phyloP scores from a whole-genome alignment of 2,113 vertebrate genomes.

The Platysteira castanea region DNA sequence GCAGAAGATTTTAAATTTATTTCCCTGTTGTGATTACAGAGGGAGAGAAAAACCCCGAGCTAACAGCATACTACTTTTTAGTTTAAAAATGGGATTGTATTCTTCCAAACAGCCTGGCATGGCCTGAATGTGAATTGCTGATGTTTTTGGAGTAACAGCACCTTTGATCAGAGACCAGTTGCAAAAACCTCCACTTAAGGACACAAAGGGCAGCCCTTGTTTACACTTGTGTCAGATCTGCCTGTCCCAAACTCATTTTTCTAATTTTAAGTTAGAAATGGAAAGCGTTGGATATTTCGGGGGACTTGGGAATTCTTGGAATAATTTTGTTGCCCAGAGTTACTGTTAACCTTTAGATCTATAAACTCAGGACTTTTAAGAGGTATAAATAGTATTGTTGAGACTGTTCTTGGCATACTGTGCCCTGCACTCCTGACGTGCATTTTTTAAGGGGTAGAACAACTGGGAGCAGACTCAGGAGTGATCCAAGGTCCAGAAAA shows the following conservation, averaged over 20 bases:
- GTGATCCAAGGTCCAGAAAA: neutral
- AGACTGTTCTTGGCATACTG: neutral
- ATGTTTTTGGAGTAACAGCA: neutral
- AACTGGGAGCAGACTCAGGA: neutral
- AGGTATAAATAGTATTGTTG: slow-evolving; percentile 46
- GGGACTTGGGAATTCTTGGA: neutral
- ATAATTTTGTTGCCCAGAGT: neutral
- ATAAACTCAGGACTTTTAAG: neutral
- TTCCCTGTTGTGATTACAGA: neutral
- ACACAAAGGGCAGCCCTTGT: neutral
- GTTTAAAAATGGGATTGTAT: neutral
- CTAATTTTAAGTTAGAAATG: neutral
- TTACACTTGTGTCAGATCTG: neutral
- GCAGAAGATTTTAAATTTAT: neutral
- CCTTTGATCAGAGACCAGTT: neutral
- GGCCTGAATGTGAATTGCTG: neutral
- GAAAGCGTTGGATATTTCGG: neutral
- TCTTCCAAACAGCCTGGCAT: neutral
- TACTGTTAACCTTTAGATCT: neutral
- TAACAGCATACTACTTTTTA: neutral
- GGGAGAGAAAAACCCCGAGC: neutral
- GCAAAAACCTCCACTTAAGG: neutral
- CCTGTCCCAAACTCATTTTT: neutral
- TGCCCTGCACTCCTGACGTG: neutral
- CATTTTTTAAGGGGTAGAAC: neutral